Conservation (phyloP, 2,888 invertebrate species). For the Ophioninae sp. region DNA sequence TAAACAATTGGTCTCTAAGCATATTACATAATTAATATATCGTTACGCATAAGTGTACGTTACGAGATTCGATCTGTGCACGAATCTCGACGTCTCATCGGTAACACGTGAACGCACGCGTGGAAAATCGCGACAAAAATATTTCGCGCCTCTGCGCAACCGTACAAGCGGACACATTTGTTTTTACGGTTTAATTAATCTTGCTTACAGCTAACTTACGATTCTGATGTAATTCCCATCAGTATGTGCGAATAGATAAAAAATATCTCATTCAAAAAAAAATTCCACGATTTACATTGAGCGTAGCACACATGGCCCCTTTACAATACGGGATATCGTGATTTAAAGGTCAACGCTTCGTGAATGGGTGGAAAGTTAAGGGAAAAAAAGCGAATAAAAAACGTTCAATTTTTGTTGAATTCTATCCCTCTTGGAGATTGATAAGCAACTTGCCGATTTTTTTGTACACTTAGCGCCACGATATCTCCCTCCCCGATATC, state of each 20-base stretch:
- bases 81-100: not conserved
- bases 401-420: not conserved
- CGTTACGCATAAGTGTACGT: not conserved
- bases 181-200: not conserved
- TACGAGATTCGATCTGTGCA: slow-evolving; percentile 1
- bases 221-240: not conserved
- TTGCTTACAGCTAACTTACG: not conserved
- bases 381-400: not conserved
- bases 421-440: not conserved
- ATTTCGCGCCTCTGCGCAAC: not conserved
- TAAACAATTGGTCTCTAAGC: not conserved
- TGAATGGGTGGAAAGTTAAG: not conserved
- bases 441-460: not conserved
- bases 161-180: not conserved
- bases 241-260: not conserved
- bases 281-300: not conserved
- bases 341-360: not conserved
- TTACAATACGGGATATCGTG: not conserved
- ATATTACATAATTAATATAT: not conserved
- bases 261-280: not conserved
- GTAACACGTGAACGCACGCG: slow-evolving; percentile 68
- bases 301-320: not conserved
- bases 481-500: not conserved
- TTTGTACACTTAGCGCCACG: not conserved
- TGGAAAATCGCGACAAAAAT: slow-evolving; percentile 52